Conservation (phyloP, 1,140 invertebrate species). For the Copidosoma floridanum region DNA sequence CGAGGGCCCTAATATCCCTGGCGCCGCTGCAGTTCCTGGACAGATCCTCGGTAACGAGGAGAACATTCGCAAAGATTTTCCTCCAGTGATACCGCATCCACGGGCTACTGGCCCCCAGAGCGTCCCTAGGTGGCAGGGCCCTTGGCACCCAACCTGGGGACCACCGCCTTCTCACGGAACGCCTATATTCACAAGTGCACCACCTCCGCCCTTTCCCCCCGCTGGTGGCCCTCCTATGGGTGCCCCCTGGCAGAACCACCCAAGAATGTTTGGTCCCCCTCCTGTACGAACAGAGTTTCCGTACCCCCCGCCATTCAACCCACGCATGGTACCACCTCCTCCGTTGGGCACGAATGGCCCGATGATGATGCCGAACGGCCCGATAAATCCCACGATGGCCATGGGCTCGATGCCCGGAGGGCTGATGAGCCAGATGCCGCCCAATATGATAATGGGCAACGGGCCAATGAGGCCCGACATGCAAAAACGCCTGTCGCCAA, state of each 20-base stretch:
- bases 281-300: too few relatives aligned
- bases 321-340: conserved; percentile 42
- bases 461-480: conserved; percentile 5
- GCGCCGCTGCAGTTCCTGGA: not conserved
- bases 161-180: conserved; percentile 28
- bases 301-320: conserved; percentile 36
- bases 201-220: conserved; percentile 36
- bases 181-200: too few relatives aligned
- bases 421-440: conserved; percentile 40
- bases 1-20: not conserved
- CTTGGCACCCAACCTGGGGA: conserved; percentile 50
- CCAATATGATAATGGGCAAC: conserved; percentile 36
- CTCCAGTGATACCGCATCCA: conserved; percentile 49
- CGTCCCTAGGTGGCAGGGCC: conserved; percentile 50
- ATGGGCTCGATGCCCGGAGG: conserved; percentile 32
- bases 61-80: too few relatives aligned
- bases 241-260: conserved; percentile 50
- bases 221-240: too few relatives aligned
- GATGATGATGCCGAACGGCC: conserved; percentile 44
- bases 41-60: conserved; percentile 6
- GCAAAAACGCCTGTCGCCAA: too few relatives aligned
- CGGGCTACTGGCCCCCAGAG: conserved; percentile 36
- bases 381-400: conserved; percentile 39
- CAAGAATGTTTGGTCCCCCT: conserved; percentile 16
- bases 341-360: conserved; percentile 44